Evolutionary conservation across 1,140 invertebrate species (phyloP).

Genomic region (Polyergus mexicanus): DNA sequence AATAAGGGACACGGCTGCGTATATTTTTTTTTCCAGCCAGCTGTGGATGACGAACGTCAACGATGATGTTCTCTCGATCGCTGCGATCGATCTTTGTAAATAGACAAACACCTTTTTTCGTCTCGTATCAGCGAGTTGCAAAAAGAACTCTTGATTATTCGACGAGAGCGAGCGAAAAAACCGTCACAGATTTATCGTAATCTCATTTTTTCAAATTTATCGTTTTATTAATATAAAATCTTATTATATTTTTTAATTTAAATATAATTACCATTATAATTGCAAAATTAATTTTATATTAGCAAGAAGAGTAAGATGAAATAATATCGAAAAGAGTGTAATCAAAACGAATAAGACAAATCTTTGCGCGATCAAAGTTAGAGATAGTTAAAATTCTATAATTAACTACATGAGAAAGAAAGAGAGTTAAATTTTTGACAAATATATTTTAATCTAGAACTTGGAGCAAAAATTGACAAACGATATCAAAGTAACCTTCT

Average conservation of each 20-base stretch:
- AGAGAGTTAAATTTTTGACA: not conserved
- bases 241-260: not conserved
- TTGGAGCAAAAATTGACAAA: constrained; percentile 9
- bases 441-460: not conserved
- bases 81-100: constrained; percentile 62
- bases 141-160: constrained; percentile 40
- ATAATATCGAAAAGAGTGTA: constrained; percentile 28
- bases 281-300: constrained; percentile 25
- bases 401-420: not conserved
- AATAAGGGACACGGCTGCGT: constrained; percentile 65
- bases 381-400: constrained; percentile 21
- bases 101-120: constrained; percentile 46
- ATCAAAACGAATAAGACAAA: constrained; percentile 49
- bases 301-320: not conserved
- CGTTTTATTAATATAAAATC: not conserved
- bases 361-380: constrained; percentile 49
- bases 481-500: constrained; percentile 41
- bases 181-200: not conserved
- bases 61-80: constrained; percentile 63
- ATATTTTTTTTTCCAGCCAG: constrained; percentile 71
- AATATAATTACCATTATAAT: not conserved
- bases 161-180: not conserved
- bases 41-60: constrained; percentile 45
- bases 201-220: constrained; percentile 1
- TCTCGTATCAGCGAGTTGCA: constrained; percentile 48